These are phyloP conservation scores for Sinodicranocentrus sp. DNA, from an alignment of 2,888 invertebrate genomes.

Conservation along the genomic window DNA sequence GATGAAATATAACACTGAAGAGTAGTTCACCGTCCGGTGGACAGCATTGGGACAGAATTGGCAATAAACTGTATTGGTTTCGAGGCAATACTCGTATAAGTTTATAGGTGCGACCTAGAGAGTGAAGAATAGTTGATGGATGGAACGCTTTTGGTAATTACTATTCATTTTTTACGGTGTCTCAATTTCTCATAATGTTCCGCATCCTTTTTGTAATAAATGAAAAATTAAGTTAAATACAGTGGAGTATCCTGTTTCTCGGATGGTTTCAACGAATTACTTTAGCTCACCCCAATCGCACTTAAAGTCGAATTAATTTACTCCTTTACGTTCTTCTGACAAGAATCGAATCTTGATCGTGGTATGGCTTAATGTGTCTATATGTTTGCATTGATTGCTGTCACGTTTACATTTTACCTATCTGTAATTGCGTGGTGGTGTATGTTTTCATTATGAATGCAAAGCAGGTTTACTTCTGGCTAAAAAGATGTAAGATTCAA, in stretches of 20 bases:
- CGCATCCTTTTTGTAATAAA: neutral
- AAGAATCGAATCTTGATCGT: slow-evolving; percentile 23
- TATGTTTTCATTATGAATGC: neutral
- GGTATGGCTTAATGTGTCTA: too few relatives aligned
- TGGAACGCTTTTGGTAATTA: neutral
- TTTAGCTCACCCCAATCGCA: neutral
- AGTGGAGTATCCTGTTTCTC: neutral
- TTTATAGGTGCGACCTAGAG: neutral
- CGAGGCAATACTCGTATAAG: neutral
- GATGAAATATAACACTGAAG: neutral
- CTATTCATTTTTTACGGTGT: neutral
- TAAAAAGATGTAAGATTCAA: neutral
- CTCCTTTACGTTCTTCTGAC: slow-evolving; percentile 1
- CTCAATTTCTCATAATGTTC: slow-evolving; percentile 24
- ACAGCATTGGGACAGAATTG: neutral
- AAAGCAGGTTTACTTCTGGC: slow-evolving; percentile 14
- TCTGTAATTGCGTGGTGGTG: slow-evolving; percentile 56
- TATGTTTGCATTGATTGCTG: slow-evolving; percentile 57
- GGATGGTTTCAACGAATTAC: slow-evolving; percentile 16
- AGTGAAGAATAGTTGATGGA: neutral
- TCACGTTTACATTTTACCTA: slow-evolving; percentile 54
- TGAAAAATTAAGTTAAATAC: neutral
- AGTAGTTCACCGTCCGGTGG: neutral
- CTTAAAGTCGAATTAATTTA: neutral
- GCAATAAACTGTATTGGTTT: neutral